phyloP scores from a whole-genome alignment of 1,140 invertebrate species.

The Drosophila paulistorum region DNA sequence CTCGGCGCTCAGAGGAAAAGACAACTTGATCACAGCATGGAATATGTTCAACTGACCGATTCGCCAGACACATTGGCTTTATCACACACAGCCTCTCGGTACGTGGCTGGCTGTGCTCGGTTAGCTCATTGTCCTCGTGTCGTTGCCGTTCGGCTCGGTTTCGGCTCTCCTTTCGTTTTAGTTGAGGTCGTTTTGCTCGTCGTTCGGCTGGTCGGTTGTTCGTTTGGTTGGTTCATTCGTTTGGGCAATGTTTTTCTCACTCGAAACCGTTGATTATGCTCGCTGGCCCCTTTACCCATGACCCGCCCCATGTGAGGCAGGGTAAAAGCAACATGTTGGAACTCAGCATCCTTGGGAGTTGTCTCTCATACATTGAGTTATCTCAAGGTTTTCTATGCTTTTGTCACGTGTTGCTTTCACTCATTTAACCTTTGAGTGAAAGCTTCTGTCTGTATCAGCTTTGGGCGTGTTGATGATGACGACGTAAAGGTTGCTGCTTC shows the following conservation, averaged over 20 bases:
- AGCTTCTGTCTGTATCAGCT: constrained; percentile 42
- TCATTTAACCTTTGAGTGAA: constrained; percentile 33
- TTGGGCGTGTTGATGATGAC: constrained; percentile 52
- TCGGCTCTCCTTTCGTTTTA: background rate
- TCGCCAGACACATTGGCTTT: constrained; percentile 51
- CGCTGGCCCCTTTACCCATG: background rate
- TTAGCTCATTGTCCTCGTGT: constrained; percentile 14
- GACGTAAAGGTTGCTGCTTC: constrained; percentile 23
- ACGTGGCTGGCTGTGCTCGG: background rate
- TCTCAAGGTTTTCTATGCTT: constrained; percentile 36
- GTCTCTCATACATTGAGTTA: constrained; percentile 13
- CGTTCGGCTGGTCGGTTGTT: constrained; percentile 3
- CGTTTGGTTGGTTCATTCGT: constrained; percentile 20
- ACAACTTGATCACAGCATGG: constrained; percentile 81
- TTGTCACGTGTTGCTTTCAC: constrained; percentile 71
- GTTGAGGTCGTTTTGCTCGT: background rate
- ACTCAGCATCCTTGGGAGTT: constrained; percentile 60
- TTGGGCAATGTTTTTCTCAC: constrained; percentile 20
- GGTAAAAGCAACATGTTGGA: constrained; percentile 55
- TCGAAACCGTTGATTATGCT: background rate
- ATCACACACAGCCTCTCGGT: constrained; percentile 61
- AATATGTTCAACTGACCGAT: constrained; percentile 80
- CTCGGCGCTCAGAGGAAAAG: constrained; percentile 80
- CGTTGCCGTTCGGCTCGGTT: background rate
- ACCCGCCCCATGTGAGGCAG: background rate